Evolutionary conservation across 2,888 invertebrate genomes (phyloP).

Genomic region (Timandra comae): DNA sequence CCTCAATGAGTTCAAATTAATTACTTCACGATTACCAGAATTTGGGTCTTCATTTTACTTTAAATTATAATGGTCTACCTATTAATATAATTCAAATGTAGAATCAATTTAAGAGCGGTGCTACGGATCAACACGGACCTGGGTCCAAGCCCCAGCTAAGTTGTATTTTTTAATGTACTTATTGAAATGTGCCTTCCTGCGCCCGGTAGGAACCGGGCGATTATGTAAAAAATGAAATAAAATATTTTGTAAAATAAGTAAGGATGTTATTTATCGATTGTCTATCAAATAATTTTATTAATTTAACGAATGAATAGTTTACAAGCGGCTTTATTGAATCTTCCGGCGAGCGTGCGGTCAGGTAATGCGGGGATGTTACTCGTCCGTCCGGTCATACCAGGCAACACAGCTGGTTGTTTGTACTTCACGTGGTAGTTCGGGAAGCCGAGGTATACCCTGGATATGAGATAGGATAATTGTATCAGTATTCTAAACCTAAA

Average conservation of each 20-base stretch:
- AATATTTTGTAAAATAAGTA: too few species aligned
- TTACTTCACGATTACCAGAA: slow-evolving; percentile 78
- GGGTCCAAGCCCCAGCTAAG: too few species aligned
- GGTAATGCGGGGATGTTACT: slow-evolving; percentile 72
- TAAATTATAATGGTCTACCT: slow-evolving; percentile 45
- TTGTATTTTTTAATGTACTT: too few species aligned
- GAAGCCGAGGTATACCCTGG: slow-evolving; percentile 72
- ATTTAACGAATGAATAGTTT: slow-evolving; percentile 61
- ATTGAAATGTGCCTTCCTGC: too few species aligned
- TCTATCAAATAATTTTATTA: too few species aligned
- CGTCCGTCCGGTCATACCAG: slow-evolving; percentile 66
- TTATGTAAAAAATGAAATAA: too few species aligned
- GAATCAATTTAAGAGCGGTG: too few species aligned
- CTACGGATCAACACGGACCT: too few species aligned
- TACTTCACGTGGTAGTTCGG: slow-evolving; percentile 77
- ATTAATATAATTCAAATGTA: too few species aligned
- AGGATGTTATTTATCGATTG: too few species aligned
- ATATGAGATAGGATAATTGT: slow-evolving; percentile 14
- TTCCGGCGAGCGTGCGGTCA: slow-evolving; percentile 72
- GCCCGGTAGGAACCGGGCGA: too few species aligned
- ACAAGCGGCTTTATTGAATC: slow-evolving; percentile 74
- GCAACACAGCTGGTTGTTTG: slow-evolving; percentile 76
- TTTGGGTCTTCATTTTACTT: slow-evolving; percentile 78
- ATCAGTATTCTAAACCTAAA: too few species aligned
- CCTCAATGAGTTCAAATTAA: slow-evolving; percentile 77